phyloP scores from a whole-genome alignment of 2,888 invertebrate species.

The Aleiodes testaceus region DNA sequence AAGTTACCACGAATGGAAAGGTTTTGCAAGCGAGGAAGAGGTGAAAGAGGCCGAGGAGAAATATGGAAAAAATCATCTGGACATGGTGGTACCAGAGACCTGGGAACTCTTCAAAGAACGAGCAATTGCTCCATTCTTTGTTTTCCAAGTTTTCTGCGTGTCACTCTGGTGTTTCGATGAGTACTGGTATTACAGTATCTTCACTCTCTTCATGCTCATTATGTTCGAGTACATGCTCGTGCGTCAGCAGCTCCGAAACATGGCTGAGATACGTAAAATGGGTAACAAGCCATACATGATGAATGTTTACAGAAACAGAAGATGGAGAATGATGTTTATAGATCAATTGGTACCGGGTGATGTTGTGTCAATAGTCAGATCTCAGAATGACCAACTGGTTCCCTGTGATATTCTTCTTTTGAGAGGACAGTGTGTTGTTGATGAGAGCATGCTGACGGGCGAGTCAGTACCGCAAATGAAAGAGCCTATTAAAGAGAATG shows the following conservation, averaged over 20 bases:
- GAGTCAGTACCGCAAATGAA: conserved; percentile 99
- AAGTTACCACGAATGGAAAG: conserved; percentile 88
- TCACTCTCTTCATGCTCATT: conserved; percentile 95
- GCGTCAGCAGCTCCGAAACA: conserved; percentile 97
- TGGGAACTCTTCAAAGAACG: conserved; percentile 96
- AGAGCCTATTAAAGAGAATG: conserved; percentile 89
- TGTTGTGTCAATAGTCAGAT: conserved; percentile 93
- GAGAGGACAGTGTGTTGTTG: conserved; percentile 97
- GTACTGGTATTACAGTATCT: conserved; percentile 98
- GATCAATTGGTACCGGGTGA: conserved; percentile 96
- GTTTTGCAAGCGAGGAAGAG: conserved; percentile 88
- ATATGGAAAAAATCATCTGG: conserved; percentile 91
- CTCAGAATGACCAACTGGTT: conserved; percentile 91
- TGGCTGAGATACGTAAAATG: conserved; percentile 99
- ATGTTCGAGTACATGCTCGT: conserved; percentile 98
- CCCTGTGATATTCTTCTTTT: conserved; percentile 97
- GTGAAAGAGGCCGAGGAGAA: conserved; percentile 83
- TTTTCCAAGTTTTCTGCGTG: conserved; percentile 99
- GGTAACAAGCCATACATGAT: conserved; percentile 95
- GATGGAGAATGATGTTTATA: conserved; percentile 90
- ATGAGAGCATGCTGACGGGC: conserved; percentile 99
- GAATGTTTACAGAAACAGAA: conserved; percentile 90
- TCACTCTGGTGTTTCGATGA: conserved; percentile 99
- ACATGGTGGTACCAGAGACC: conserved; percentile 95
- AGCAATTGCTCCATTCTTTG: conserved; percentile 99